A percentile compares a stretch with the other conserved stretches of the same genome.
Conservation (phyloP, 2,888 invertebrate genomes). For the Epinotia ramella region DNA sequence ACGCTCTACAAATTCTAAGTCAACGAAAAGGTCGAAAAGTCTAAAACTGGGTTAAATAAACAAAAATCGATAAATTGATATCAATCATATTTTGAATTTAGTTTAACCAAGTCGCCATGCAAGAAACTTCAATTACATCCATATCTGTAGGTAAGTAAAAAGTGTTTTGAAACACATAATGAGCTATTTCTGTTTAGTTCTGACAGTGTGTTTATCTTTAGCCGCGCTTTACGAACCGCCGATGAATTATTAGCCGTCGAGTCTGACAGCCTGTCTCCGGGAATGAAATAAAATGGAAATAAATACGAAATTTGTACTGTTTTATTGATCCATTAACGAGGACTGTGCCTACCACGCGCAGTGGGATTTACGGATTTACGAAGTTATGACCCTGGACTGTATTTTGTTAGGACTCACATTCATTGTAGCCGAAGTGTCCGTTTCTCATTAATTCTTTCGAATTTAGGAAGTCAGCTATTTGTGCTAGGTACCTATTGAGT, state of each 20-base stretch:
- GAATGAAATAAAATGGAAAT: constrained; percentile 67
- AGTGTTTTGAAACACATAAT: constrained; percentile 56
- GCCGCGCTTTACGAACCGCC: constrained; percentile 73
- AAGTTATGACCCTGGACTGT: not conserved
- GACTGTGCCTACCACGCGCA: constrained; percentile 26
- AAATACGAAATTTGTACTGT: constrained; percentile 53
- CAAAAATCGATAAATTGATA: not conserved
- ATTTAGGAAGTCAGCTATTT: no score
- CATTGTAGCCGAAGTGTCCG: not conserved
- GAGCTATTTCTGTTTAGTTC: constrained; percentile 66
- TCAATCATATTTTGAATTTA: not conserved
- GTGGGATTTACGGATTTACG: not conserved
- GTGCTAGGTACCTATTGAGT: no score
- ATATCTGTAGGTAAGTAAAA: constrained; percentile 46
- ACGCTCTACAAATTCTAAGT: no score
- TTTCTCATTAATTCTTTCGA: not conserved
- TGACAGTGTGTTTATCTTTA: constrained; percentile 77
- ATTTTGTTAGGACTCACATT: not conserved
- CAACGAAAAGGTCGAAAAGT: no score
- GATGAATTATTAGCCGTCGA: constrained; percentile 76
- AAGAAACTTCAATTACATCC: constrained; percentile 34
- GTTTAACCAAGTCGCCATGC: not conserved
- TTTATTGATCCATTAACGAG: constrained; percentile 39
- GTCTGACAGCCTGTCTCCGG: constrained; percentile 78
- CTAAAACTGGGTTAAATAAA: not conserved